Conservation (phyloP, 2,797 vertebrate species). For the Diceros bicornis region DNA sequence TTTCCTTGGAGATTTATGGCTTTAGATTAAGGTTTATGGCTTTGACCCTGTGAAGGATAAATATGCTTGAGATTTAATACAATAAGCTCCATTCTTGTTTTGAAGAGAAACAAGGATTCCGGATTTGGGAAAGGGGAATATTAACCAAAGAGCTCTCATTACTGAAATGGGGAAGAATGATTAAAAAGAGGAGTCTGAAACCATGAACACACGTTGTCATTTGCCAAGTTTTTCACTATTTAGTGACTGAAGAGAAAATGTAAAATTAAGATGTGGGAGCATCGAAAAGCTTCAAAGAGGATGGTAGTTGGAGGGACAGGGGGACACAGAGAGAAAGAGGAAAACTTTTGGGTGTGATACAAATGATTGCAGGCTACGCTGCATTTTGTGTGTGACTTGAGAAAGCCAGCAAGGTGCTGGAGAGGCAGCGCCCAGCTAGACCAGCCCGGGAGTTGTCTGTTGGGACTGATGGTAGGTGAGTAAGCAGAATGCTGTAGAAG, state of each 20-base stretch:
- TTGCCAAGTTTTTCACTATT: neutral
- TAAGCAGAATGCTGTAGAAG: neutral
- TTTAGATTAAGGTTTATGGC: slow-evolving; percentile 70
- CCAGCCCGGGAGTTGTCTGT: neutral
- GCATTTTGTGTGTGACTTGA: neutral
- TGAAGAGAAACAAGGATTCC: neutral
- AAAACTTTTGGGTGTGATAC: neutral
- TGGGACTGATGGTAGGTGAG: neutral
- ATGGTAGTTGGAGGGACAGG: neutral
- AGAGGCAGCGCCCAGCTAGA: neutral
- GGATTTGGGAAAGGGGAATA: neutral
- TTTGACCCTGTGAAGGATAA: slow-evolving; percentile 44
- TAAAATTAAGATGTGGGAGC: neutral
- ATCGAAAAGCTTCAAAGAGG: neutral
- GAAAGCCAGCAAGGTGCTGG: neutral
- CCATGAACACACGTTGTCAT: neutral
- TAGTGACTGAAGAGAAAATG: neutral
- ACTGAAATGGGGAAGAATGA: neutral
- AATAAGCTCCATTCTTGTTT: slow-evolving; percentile 54
- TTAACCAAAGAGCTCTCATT: slow-evolving; percentile 46
- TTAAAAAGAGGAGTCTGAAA: neutral
- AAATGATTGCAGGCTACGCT: neutral
- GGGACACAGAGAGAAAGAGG: neutral
- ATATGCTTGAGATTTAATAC: slow-evolving; percentile 29
- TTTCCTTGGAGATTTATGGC: slow-evolving; percentile 56